Base-by-base conservation (phyloP, 1,140 invertebrate genomes). In the Sycophila sp. region DNA sequence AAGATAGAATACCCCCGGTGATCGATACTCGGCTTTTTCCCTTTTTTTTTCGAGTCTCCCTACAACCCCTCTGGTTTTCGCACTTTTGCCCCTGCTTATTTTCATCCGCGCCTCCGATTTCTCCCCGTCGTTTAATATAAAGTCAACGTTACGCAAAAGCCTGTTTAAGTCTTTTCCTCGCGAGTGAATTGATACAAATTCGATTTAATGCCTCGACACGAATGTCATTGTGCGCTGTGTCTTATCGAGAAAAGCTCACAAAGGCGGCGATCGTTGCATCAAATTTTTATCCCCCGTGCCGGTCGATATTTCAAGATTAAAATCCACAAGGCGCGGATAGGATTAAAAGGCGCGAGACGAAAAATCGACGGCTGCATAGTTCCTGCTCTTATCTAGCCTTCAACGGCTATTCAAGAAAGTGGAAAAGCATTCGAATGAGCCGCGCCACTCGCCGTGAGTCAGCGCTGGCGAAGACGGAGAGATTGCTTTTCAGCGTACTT, bases 1-100 rank as follows among this genome's bases (percentile, higher is more conserved):
- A 60, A 51, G 45, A 60, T 59, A 51, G 53, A 51, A 66, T 62
- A n/a, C 22, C 63, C 56, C 34, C 19, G 19, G 17, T 38, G 63
- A 72, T 42, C 58, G 51, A 56, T 63, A 26, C 26, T 42, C 69
- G 34, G 55, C 32, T 70, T 67, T 38, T 22, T 68, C 65, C 66
- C 65, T 69, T 68, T 68, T 73, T 76, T 72, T 65, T 34, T 7
- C 17, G 42, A 13, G 26, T 13, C 1, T n/a, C 69, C 73, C 71
- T 22, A 2, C 28, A 2, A n/a, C n/a, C n/a, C n/a, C n/a, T n/a
- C n/a, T n/a, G n/a, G n/a, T n/a, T n/a, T n/a, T n/a, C n/a, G n/a
- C n/a, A n/a, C n/a, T n/a, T n/a, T n/a, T n/a, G n/a, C n/a, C 53
- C 13, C 28, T 53, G 49, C 15, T n/a, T 53, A 30, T 15, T 24